These are phyloP conservation scores for Euura lappo DNA, from an alignment of 1,140 invertebrate species.

Conservation along the genomic window DNA sequence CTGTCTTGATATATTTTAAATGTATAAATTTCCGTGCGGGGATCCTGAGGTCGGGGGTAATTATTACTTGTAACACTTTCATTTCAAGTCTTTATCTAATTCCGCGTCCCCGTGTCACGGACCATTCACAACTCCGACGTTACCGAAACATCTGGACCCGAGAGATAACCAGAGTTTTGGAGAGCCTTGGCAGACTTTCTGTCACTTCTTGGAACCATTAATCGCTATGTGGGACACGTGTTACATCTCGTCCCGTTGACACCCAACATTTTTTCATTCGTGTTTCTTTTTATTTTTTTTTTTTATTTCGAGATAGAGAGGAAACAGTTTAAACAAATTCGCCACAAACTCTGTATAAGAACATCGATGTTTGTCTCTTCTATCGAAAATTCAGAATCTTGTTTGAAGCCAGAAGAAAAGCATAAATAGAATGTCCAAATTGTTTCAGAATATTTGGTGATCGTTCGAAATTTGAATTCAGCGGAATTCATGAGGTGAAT, in stretches of 20 bases:
- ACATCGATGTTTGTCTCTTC: too few species aligned
- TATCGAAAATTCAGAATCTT: too few species aligned
- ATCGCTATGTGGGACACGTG: background rate
- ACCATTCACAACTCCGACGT: background rate
- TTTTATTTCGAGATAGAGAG: background rate
- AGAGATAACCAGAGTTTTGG: background rate
- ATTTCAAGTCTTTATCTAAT: background rate
- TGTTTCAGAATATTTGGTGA: too few species aligned
- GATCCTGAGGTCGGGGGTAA: too few species aligned
- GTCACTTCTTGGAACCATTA: conserved; percentile 1
- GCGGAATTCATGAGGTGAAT: too few species aligned
- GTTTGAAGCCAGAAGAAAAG: background rate
- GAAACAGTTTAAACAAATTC: background rate
- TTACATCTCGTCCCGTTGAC: background rate
- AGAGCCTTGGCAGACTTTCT: background rate
- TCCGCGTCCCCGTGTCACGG: conserved; percentile 4
- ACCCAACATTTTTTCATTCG: background rate
- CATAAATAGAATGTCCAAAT: too few species aligned
- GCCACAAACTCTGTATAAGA: too few species aligned
- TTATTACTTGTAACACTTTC: too few species aligned
- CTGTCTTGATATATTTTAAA: too few species aligned
- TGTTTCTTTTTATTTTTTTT: background rate
- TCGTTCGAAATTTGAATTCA: too few species aligned
- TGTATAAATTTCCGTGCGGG: too few species aligned
- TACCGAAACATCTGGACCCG: background rate